Conservation (phyloP, 2,113 vertebrate species). For the Anhinga anhinga region DNA sequence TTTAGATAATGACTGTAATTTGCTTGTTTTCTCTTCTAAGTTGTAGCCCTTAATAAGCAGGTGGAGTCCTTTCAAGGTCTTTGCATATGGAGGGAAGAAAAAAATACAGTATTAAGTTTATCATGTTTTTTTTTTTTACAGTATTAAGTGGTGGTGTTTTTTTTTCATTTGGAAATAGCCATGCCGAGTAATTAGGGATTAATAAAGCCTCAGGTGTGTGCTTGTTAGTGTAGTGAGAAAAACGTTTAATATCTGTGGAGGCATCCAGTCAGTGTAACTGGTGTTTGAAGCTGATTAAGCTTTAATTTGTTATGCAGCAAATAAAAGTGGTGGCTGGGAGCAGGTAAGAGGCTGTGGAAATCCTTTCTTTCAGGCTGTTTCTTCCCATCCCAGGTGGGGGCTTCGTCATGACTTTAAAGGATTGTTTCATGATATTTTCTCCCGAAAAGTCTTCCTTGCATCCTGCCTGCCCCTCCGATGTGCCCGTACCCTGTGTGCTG, state of each 20-base stretch:
- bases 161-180: neutral
- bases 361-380: neutral
- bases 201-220: neutral
- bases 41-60: neutral
- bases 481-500: fast-evolving
- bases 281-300: neutral
- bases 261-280: neutral
- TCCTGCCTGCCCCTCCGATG: neutral
- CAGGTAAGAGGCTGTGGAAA: neutral
- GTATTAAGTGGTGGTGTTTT: neutral
- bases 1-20: neutral
- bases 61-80: neutral
- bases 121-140: too few relatives aligned
- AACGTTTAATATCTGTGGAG: neutral
- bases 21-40: neutral
- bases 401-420: neutral
- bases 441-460: neutral
- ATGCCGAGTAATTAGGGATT: neutral
- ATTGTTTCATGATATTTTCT: neutral
- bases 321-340: neutral
- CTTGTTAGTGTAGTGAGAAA: neutral
- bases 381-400: neutral
- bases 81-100: neutral
- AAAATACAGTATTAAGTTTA: neutral
- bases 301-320: neutral